Percentiles rank a stretch among this genome's conserved stretches.
Evolutionary conservation across 2,797 vertebrate species (phyloP).

Genomic region (Darevskia mixta): DNA sequence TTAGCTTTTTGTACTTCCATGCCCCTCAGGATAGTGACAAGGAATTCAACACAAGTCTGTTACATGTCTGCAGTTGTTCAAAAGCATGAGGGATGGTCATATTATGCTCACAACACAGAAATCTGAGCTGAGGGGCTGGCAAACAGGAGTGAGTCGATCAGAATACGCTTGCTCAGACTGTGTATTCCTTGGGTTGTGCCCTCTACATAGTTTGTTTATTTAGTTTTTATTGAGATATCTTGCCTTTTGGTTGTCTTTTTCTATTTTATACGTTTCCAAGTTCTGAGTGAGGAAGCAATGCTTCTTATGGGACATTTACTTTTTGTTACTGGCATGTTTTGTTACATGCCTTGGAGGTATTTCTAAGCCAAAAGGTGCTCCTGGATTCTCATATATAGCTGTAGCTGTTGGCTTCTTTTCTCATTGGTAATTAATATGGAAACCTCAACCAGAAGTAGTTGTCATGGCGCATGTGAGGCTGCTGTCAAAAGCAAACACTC

Average conservation of each 20-base stretch:
- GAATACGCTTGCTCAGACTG: accelerated
- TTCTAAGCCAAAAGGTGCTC: background rate
- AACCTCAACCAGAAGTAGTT: background rate
- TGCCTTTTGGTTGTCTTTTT: background rate
- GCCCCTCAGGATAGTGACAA: accelerated
- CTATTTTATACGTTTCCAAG: background rate
- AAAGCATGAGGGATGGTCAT: accelerated
- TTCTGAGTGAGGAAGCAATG: background rate
- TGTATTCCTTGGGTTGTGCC: background rate
- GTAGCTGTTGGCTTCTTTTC: background rate
- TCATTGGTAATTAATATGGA: background rate
- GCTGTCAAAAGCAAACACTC: background rate
- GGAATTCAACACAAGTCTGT: constrained; percentile 26
- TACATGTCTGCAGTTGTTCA: accelerated
- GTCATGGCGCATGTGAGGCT: background rate
- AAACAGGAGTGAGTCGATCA: background rate
- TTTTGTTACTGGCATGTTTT: background rate
- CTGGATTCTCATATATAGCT: background rate
- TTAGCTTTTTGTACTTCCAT: constrained; percentile 16
- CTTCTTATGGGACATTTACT: background rate
- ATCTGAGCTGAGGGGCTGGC: background rate
- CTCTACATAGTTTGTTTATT: too few relatives aligned
- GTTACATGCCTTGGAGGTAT: background rate
- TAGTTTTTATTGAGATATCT: background rate
- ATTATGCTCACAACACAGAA: accelerated